phyloP scores from a whole-genome alignment of 2,113 vertebrate species.

The Marmota monax region DNA sequence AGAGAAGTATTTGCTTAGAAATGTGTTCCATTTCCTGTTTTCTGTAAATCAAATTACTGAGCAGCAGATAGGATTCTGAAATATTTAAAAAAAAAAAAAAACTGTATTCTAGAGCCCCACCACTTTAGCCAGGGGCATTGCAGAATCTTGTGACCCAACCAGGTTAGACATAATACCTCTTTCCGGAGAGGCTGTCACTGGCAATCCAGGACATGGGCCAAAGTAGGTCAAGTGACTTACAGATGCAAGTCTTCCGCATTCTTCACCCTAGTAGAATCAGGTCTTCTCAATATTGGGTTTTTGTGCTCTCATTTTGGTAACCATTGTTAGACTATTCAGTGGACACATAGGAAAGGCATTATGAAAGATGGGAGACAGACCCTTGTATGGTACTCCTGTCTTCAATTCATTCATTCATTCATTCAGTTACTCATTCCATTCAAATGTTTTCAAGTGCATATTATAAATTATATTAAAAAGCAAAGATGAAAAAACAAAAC shows the following conservation, averaged over 20 bases:
- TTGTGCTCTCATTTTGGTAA: neutral
- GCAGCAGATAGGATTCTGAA: constrained; percentile 67
- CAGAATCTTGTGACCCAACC: neutral
- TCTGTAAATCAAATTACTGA: constrained; percentile 74
- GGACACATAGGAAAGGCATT: neutral
- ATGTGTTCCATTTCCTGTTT: constrained; percentile 82
- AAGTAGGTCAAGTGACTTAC: neutral
- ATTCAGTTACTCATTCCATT: neutral
- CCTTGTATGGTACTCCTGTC: neutral
- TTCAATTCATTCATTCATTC: constrained; percentile 4
- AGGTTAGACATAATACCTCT: neutral
- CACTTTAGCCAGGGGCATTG: neutral
- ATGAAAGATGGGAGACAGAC: neutral
- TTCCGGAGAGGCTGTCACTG: neutral
- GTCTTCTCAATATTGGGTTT: neutral
- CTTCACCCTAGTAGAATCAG: neutral
- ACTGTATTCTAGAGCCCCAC: neutral
- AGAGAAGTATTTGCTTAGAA: constrained; percentile 79
- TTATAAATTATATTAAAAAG: neutral
- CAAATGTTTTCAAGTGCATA: neutral
- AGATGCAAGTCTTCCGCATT: neutral
- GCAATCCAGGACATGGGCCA: neutral
- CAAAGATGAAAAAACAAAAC: neutral
- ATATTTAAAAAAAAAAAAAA: neutral
- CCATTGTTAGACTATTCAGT: neutral